Evolutionary conservation across 2,113 vertebrate species (phyloP).

Genomic region (Choloepus hoffmanni): DNA sequence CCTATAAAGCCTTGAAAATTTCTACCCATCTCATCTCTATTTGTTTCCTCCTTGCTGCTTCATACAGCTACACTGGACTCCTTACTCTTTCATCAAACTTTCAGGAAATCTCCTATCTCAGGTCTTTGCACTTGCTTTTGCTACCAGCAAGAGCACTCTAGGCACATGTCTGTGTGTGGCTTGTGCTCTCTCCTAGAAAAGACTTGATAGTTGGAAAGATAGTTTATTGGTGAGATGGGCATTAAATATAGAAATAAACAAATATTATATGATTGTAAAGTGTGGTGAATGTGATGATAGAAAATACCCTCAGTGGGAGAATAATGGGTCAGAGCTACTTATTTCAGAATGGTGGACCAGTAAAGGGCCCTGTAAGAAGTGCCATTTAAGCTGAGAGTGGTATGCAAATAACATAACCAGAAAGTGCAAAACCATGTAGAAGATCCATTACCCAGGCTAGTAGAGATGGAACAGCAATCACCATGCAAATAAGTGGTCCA

Average conservation of each 20-base stretch:
- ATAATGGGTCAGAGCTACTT: neutral
- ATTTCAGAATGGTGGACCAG: neutral
- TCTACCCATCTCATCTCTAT: neutral
- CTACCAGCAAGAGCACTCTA: neutral
- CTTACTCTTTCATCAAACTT: neutral
- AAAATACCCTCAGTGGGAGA: conserved; percentile 22
- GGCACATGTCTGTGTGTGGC: accelerated
- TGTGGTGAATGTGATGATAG: neutral
- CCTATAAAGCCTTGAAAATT: neutral
- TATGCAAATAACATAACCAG: conserved; percentile 5
- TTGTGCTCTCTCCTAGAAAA: neutral
- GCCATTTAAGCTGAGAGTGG: neutral
- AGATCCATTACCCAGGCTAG: neutral
- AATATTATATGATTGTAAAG: neutral
- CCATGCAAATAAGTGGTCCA: neutral
- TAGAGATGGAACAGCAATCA: neutral
- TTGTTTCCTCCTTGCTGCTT: neutral
- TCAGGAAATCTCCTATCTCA: neutral
- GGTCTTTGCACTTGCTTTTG: neutral
- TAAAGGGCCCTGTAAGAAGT: neutral
- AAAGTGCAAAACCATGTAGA: neutral
- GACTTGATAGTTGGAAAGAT: neutral
- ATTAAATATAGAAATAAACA: neutral
- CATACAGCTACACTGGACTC: neutral
- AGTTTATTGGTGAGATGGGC: neutral